These are phyloP conservation scores for Leptodactylus fallax DNA, from an alignment of 2,797 vertebrate genomes.

Conservation along the genomic window DNA sequence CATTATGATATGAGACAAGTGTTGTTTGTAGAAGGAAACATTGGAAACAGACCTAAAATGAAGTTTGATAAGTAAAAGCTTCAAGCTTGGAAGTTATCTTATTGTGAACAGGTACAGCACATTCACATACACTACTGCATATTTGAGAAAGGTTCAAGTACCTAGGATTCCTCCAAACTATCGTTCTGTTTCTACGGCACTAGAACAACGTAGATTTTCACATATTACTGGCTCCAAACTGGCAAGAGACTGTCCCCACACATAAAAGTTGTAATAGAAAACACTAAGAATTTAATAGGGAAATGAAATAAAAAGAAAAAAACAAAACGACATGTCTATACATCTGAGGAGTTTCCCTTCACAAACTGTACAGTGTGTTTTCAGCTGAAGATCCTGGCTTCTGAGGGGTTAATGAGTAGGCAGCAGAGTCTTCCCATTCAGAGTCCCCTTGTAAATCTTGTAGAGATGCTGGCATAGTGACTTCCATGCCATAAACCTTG, in stretches of 20 bases:
- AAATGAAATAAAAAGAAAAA: background rate
- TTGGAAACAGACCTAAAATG: too few relatives aligned
- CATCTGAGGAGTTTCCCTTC: background rate
- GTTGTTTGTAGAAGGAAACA: too few relatives aligned
- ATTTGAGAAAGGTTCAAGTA: background rate
- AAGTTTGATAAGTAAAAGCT: too few relatives aligned
- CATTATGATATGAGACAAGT: too few relatives aligned
- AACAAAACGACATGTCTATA: background rate
- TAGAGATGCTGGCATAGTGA: background rate
- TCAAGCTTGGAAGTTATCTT: too few relatives aligned
- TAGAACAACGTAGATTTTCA: background rate
- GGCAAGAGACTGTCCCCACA: too few relatives aligned
- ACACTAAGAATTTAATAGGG: constrained; percentile 26
- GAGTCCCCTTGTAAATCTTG: background rate
- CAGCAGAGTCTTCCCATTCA: background rate
- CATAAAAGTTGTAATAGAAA: background rate
- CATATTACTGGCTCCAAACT: background rate
- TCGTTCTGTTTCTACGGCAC: background rate
- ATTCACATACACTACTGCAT: too few relatives aligned
- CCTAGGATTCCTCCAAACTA: too few relatives aligned
- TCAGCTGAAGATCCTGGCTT: background rate
- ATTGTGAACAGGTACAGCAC: too few relatives aligned
- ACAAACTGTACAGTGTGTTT: background rate
- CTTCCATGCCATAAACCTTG: background rate
- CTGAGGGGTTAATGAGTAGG: background rate